Percentiles rank a stretch among this genome's conserved stretches.
Evolutionary conservation across 2,113 vertebrate species (phyloP).

Genomic region (Aphyosemion australe): DNA sequence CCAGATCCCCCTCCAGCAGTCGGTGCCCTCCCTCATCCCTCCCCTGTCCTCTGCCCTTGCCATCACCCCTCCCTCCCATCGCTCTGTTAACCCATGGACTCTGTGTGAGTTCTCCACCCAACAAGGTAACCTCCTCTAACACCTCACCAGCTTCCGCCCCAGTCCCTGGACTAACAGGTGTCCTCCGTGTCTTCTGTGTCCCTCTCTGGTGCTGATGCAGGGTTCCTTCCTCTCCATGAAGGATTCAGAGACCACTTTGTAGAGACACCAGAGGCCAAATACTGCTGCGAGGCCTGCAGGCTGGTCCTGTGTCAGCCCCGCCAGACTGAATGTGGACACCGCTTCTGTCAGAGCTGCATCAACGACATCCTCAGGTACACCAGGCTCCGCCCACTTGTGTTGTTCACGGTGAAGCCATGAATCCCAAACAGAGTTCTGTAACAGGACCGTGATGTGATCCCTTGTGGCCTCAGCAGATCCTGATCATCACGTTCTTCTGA

Average conservation of each 20-base stretch:
- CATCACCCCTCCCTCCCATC: slow-evolving; percentile 46
- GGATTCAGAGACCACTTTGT: slow-evolving; percentile 94
- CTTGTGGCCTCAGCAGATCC: neutral
- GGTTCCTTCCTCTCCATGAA: slow-evolving; percentile 84
- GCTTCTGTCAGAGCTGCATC: slow-evolving; percentile 96
- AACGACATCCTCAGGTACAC: slow-evolving; percentile 74
- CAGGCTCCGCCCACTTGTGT: neutral
- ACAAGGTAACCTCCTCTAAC: slow-evolving; percentile 38
- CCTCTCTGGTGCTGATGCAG: slow-evolving; percentile 44
- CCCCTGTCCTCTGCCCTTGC: slow-evolving; percentile 58
- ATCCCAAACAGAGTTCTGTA: too few species aligned
- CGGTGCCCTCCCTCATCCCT: slow-evolving; percentile 59
- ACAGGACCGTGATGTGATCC: too few species aligned
- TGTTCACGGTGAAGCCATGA: too few species aligned
- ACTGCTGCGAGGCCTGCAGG: slow-evolving; percentile 92
- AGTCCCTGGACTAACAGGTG: neutral
- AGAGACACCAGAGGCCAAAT: slow-evolving; percentile 90
- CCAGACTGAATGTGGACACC: slow-evolving; percentile 96
- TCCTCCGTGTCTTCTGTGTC: neutral
- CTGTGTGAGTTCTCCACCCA: slow-evolving; percentile 35
- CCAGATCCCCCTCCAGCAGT: slow-evolving; percentile 80
- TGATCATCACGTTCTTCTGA: neutral
- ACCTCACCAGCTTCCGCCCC: too few species aligned
- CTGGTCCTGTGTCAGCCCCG: slow-evolving; percentile 92
- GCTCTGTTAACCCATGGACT: slow-evolving; percentile 66